These are phyloP conservation scores for Hipposideros larvatus DNA, from an alignment of 2,797 vertebrate genomes.

Conservation along the genomic window DNA sequence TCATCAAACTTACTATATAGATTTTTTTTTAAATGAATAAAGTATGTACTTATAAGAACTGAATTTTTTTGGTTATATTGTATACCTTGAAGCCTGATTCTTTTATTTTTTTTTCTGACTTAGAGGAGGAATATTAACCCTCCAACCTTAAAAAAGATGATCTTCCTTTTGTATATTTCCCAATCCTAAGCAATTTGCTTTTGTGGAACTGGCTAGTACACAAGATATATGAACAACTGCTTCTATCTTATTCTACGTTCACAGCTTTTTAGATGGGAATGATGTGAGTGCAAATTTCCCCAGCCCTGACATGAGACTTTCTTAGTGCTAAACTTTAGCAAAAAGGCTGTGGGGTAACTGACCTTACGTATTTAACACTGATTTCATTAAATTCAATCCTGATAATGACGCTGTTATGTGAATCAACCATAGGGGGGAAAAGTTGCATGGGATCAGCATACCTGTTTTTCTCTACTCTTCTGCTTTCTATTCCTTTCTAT, in stretches of 20 bases:
- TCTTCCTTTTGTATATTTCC: neutral
- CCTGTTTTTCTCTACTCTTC: slow-evolving; percentile 9
- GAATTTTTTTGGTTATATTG: neutral
- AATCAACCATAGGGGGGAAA: slow-evolving; percentile 25
- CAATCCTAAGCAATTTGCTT: slow-evolving; percentile 50
- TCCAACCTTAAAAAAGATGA: neutral
- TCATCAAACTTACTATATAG: neutral
- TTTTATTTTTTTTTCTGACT: slow-evolving; percentile 33
- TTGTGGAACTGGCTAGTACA: neutral
- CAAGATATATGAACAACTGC: neutral
- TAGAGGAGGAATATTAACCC: neutral
- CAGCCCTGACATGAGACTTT: neutral
- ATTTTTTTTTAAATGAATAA: slow-evolving; percentile 56
- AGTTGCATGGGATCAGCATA: slow-evolving; percentile 36
- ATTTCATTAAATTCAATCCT: slow-evolving; percentile 52
- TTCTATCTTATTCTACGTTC: slow-evolving; percentile 34
- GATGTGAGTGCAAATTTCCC: neutral
- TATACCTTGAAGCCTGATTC: neutral
- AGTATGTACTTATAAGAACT: neutral
- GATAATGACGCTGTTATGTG: slow-evolving; percentile 4
- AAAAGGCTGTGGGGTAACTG: neutral
- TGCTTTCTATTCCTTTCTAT: slow-evolving; percentile 57
- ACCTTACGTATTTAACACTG: neutral
- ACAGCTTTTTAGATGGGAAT: slow-evolving; percentile 14
- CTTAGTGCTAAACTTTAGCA: slow-evolving; percentile 46